These are phyloP conservation scores for Orchestes rusci DNA, from an alignment of 2,888 invertebrate genomes.

Conservation along the genomic window DNA sequence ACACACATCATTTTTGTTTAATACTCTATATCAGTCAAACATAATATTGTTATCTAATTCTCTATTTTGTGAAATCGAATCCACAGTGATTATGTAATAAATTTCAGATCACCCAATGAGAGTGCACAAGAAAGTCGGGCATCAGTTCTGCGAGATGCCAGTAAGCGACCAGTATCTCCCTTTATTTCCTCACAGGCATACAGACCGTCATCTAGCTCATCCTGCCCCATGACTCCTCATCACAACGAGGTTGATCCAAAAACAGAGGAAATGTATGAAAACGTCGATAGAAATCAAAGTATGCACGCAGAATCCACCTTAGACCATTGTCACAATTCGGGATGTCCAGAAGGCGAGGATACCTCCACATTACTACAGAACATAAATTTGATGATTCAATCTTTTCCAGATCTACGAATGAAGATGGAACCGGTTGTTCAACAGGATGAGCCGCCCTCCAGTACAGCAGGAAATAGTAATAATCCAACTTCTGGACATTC, in stretches of 20 bases:
- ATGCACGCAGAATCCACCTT: conserved; percentile 46
- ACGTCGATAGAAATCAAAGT: conserved; percentile 43
- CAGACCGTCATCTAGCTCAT: conserved; percentile 45
- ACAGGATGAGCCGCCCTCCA: conserved; percentile 39
- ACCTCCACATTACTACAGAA: no score
- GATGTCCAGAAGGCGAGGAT: conserved; percentile 50
- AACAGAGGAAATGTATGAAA: conserved; percentile 49
- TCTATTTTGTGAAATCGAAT: no score
- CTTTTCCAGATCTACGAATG: conserved; percentile 62
- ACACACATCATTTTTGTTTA: no score
- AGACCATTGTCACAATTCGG: conserved; percentile 41
- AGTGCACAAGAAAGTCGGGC: conserved; percentile 57
- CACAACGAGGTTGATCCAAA: conserved; percentile 51
- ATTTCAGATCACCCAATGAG: conserved; percentile 46
- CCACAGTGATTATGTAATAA: no score
- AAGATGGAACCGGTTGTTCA: conserved; percentile 54
- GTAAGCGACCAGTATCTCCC: conserved; percentile 19
- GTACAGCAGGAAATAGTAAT: conserved; percentile 41
- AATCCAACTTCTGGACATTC: conserved; percentile 36
- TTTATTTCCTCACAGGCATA: conserved; percentile 32
- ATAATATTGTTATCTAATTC: no score
- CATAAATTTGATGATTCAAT: background rate
- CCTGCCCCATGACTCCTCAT: conserved; percentile 38
- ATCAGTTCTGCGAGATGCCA: conserved; percentile 59
- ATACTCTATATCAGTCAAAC: no score